These are phyloP conservation scores for Danionella cerebrum DNA, from an alignment of 2,113 vertebrate genomes.

Conservation along the genomic window DNA sequence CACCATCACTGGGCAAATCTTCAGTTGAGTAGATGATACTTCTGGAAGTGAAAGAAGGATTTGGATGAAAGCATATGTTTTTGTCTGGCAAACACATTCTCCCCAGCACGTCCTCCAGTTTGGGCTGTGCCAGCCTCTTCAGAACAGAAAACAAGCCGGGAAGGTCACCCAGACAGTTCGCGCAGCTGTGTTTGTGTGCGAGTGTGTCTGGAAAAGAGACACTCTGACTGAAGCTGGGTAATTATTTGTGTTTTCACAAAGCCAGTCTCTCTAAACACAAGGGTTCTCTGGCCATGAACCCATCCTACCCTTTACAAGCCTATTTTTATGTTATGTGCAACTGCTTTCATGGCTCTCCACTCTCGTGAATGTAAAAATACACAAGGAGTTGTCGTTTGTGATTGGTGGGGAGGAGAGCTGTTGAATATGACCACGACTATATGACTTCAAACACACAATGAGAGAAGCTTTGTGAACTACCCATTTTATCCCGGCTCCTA, in stretches of 20 bases:
- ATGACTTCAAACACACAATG: conserved; percentile 44
- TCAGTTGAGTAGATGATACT: not conserved
- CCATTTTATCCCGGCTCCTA: not conserved
- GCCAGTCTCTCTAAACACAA: conserved; percentile 35
- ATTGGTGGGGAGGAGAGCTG: conserved; percentile 18
- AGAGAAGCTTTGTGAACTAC: conserved; percentile 32
- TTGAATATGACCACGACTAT: conserved; percentile 21
- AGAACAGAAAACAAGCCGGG: not conserved
- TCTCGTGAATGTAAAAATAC: conserved; percentile 58
- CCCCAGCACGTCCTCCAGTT: not conserved
- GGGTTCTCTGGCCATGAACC: conserved; percentile 48
- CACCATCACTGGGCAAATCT: no score
- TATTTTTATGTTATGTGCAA: conserved; percentile 47
- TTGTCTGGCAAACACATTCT: not conserved
- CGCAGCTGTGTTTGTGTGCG: conserved; percentile 9
- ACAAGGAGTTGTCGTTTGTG: conserved; percentile 43
- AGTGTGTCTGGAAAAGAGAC: conserved; percentile 3
- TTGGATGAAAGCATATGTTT: not conserved
- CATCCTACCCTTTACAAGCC: conserved; percentile 54
- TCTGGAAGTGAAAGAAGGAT: not conserved
- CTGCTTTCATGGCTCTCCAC: conserved; percentile 44
- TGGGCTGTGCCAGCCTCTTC: conserved; percentile 2
- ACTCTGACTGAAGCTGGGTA: conserved; percentile 51
- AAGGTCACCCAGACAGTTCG: not conserved
- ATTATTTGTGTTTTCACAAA: conserved; percentile 56